Evolutionary conservation across 64 coral and sea anemone genomes (phyloP).

Genomic region (Porites lutea): DNA sequence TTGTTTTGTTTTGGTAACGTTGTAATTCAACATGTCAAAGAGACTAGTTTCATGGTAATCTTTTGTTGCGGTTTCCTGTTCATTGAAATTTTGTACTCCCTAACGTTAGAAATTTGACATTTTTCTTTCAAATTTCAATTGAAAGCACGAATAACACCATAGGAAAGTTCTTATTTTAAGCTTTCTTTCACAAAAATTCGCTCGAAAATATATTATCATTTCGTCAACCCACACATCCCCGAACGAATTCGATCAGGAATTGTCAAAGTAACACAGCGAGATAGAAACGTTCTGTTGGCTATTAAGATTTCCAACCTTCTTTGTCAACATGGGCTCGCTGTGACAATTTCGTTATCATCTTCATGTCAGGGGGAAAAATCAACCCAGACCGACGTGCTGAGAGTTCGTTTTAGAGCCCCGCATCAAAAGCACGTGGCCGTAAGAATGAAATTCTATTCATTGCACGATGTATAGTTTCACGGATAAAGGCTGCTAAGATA

Average conservation of each 20-base stretch:
- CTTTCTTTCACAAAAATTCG: too few species aligned
- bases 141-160: not conserved
- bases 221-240: too few species aligned
- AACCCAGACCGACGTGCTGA: not conserved
- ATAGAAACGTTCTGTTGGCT: too few species aligned
- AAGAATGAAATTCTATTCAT: too few species aligned
- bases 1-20: constrained; percentile 17
- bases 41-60: not conserved
- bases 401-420: not conserved
- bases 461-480: not conserved
- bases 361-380: too few species aligned
- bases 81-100: not conserved
- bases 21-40: constrained; percentile 10
- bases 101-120: not conserved
- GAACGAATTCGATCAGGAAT: too few species aligned
- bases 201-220: too few species aligned
- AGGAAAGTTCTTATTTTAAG: not conserved
- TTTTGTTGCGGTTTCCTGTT: constrained; percentile 35
- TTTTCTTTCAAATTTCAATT: not conserved
- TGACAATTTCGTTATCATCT: not conserved
- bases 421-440: constrained; percentile 39
- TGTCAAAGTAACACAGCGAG: too few species aligned
- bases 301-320: not conserved
- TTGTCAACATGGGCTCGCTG: not conserved
- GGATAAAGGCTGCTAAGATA: not conserved